A percentile compares a stretch with the other conserved stretches of the same genome.
Conservation (phyloP, 1,140 invertebrate species). For the Bombus huntii region DNA sequence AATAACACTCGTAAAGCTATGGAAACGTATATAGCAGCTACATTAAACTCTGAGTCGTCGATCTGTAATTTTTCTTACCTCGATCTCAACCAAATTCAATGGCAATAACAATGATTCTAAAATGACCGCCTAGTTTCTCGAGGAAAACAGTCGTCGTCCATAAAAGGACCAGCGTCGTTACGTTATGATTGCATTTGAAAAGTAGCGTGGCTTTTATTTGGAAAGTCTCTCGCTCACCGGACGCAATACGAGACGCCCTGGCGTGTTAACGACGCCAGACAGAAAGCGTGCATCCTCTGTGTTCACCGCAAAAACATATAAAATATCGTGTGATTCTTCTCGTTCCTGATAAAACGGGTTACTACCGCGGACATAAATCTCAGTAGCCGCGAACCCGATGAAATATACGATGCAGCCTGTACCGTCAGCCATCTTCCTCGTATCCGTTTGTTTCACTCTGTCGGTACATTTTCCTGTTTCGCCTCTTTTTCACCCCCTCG, state of each 20-base stretch:
- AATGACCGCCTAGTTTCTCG: background rate
- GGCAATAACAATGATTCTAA: background rate
- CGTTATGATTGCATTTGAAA: background rate
- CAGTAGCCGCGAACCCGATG: conserved; percentile 22
- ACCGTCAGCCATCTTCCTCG: background rate
- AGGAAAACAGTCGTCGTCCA: background rate
- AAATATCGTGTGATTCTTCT: conserved; percentile 42
- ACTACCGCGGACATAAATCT: conserved; percentile 42
- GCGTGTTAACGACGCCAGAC: conserved; percentile 39
- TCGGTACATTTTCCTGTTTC: background rate
- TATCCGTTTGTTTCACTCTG: background rate
- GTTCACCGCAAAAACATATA: conserved; percentile 24
- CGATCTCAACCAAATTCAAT: background rate
- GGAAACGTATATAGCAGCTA: too few relatives aligned
- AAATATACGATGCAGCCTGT: conserved; percentile 11
- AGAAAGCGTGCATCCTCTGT: background rate
- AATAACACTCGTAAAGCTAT: too few relatives aligned
- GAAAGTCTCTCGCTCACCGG: conserved; percentile 3
- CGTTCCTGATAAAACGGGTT: conserved; percentile 48
- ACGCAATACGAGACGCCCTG: conserved; percentile 16
- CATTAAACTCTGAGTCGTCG: too few relatives aligned
- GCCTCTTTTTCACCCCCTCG: background rate
- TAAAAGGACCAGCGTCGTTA: background rate
- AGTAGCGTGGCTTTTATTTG: background rate
- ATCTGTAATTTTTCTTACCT: too few relatives aligned